phyloP scores from a whole-genome alignment of 2,888 invertebrate species.

The Ichneumoninae sp. region DNA sequence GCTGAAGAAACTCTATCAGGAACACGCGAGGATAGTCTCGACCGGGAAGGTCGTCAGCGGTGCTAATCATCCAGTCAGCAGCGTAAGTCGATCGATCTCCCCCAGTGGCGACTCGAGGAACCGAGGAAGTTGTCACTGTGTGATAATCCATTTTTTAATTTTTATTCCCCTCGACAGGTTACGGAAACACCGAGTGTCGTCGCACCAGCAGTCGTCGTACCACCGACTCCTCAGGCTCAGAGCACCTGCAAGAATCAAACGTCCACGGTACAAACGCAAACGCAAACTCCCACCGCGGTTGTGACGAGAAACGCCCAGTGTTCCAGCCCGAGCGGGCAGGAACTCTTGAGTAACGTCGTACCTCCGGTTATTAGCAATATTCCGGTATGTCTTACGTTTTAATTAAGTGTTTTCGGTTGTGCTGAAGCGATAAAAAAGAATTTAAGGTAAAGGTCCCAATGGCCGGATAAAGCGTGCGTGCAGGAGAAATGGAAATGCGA shows the following conservation, averaged over 20 bases:
- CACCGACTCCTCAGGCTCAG: slow-evolving; percentile 75
- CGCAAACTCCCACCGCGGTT: slow-evolving; percentile 73
- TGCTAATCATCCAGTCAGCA: slow-evolving; percentile 75
- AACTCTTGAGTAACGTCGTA: slow-evolving; percentile 69
- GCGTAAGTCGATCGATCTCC: slow-evolving; percentile 72
- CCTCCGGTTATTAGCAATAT: slow-evolving; percentile 75
- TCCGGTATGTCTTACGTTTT: slow-evolving; percentile 71
- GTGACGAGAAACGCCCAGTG: slow-evolving; percentile 73
- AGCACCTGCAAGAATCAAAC: slow-evolving; percentile 80
- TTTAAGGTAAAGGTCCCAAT: too few relatives aligned
- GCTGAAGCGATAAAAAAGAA: not conserved
- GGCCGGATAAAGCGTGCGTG: too few relatives aligned
- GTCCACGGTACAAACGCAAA: slow-evolving; percentile 82
- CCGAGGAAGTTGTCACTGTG: not conserved
- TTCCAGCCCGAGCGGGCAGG: slow-evolving; percentile 74
- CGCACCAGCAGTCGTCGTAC: slow-evolving; percentile 73
- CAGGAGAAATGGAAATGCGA: too few relatives aligned
- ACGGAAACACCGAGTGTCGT: slow-evolving; percentile 75
- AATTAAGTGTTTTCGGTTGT: not conserved
- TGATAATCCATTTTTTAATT: not conserved
- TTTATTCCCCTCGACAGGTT: slow-evolving; percentile 68
- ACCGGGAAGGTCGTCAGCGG: slow-evolving; percentile 88
- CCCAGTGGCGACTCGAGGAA: not conserved
- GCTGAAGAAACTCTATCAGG: slow-evolving; percentile 87
- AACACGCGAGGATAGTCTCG: slow-evolving; percentile 90